Evolutionary conservation across 1,140 invertebrate species (phyloP), one percentile per base, ranked within the genome.

Genomic region (Papilio machaon): DNA sequence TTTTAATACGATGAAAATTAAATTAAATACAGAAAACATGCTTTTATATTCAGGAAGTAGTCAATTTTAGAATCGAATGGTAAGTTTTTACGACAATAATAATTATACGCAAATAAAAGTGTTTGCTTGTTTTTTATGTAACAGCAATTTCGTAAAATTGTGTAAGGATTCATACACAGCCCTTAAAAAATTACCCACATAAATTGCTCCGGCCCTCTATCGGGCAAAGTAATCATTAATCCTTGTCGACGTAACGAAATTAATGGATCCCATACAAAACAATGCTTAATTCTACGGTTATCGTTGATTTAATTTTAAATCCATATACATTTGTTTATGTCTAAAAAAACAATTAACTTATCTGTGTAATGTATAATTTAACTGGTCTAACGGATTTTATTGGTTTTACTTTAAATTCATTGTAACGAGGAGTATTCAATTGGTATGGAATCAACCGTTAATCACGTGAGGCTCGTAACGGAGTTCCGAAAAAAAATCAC

Each of bases 271-370:
- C 54, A 60, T 19, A 19, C 58, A 19, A 19, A 6, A 23, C 64
- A 67, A 67, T 64, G 19, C 23, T 67, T 35, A 67, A 67, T 67
- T 30, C 11, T 30, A 67, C 11, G 30, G 64, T 67, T 67, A 67
- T 67, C 64, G 6, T 67, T 67, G 64, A 67, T 67, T 67, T 67
- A 67, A 67, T 67, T 67, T 67, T 35, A 67, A 67, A 67, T 67
- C 64, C 13, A 67, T 67, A 35, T 13, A 30, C 23, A 67, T 67
- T 67, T 35, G 30, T 67, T 35, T n/a, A 67, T 15, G 64, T 67
- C 64, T 35, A 67, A 67, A 67, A 67, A 3, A 13, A 67, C 30
- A 67, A 35, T 67, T 35, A 67, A 35, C 23, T 30, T 67, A 67
- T 67, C 64, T 67, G 11, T 67, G 11, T 67, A 67, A 35, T 35